phyloP scores from a whole-genome alignment of 2,888 invertebrate species.

The Serrognathus titanus region DNA sequence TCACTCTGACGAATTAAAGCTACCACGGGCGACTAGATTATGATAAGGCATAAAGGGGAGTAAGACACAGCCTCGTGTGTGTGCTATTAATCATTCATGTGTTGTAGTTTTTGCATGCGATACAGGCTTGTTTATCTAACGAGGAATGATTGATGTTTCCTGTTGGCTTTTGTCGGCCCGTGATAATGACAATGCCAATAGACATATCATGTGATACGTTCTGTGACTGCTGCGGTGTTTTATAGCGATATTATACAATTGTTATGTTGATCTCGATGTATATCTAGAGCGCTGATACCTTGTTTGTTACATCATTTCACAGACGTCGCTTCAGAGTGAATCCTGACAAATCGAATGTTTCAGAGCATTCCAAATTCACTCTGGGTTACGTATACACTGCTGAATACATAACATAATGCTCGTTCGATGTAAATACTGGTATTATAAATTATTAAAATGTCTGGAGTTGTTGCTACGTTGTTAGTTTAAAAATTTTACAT shows the following conservation, averaged over 20 bases:
- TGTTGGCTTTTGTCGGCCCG: conserved; percentile 24
- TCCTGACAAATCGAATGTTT: too few species aligned
- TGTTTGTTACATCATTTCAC: background rate
- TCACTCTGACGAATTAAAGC: background rate
- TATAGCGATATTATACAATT: conserved; percentile 4
- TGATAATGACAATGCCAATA: conserved; percentile 24
- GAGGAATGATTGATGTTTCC: conserved; percentile 24
- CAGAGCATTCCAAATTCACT: too few species aligned
- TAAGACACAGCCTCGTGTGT: background rate
- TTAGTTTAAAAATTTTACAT: too few species aligned
- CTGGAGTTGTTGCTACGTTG: too few species aligned
- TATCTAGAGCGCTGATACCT: background rate
- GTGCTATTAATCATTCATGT: conserved; percentile 1
- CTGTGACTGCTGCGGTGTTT: conserved; percentile 4
- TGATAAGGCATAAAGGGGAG: background rate
- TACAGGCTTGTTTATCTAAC: conserved; percentile 3
- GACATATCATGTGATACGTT: conserved; percentile 20
- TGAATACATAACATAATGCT: too few species aligned
- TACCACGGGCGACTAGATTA: background rate
- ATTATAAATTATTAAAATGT: too few species aligned
- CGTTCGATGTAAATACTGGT: too few species aligned
- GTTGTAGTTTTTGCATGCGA: conserved; percentile 2
- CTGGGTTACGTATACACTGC: too few species aligned
- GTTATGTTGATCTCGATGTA: conserved; percentile 1
- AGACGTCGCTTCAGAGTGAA: too few species aligned